Evolutionary conservation across 2,113 vertebrate genomes (phyloP).

Genomic region (Planiliza haematocheilus): DNA sequence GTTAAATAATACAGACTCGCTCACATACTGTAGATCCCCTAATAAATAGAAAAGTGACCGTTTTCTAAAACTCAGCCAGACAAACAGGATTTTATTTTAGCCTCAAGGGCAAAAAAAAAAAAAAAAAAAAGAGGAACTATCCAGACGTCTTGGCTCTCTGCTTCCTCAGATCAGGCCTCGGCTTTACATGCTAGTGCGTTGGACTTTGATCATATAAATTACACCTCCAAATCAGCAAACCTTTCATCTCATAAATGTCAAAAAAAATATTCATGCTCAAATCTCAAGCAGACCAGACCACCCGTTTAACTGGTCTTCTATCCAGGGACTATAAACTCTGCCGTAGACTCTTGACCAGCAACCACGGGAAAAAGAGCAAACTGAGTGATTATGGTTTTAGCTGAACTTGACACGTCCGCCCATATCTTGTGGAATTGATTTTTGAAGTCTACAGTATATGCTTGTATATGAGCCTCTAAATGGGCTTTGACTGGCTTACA

Average conservation of each 20-base stretch:
- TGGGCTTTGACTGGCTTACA: conserved; percentile 11
- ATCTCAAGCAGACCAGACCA: conserved; percentile 13
- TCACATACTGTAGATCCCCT: conserved; percentile 7
- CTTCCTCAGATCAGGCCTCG: conserved; percentile 24
- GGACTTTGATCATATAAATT: not conserved
- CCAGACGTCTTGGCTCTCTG: conserved; percentile 15
- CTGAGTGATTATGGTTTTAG: not conserved
- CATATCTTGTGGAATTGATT: conserved; percentile 21
- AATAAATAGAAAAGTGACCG: conserved; percentile 3
- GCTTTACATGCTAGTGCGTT: conserved; percentile 4
- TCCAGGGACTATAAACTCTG: conserved; percentile 3
- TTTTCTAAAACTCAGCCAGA: conserved; percentile 7
- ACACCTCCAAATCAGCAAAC: conserved; percentile 4
- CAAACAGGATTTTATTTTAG: not conserved
- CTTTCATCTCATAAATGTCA: conserved; percentile 35
- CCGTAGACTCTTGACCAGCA: conserved; percentile 30
- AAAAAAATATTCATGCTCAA: conserved; percentile 35
- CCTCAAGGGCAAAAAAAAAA: conserved; percentile 9
- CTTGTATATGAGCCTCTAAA: conserved; percentile 18
- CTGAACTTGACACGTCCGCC: conserved; percentile 6
- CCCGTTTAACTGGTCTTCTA: conserved; percentile 27
- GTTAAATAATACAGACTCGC: conserved; percentile 24
- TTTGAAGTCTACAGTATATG: conserved; percentile 30
- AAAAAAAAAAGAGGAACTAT: conserved; percentile 10
- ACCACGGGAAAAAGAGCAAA: conserved; percentile 4